phyloP scores from a whole-genome alignment of 2,113 vertebrate genomes.

The Tapirus terrestris region DNA sequence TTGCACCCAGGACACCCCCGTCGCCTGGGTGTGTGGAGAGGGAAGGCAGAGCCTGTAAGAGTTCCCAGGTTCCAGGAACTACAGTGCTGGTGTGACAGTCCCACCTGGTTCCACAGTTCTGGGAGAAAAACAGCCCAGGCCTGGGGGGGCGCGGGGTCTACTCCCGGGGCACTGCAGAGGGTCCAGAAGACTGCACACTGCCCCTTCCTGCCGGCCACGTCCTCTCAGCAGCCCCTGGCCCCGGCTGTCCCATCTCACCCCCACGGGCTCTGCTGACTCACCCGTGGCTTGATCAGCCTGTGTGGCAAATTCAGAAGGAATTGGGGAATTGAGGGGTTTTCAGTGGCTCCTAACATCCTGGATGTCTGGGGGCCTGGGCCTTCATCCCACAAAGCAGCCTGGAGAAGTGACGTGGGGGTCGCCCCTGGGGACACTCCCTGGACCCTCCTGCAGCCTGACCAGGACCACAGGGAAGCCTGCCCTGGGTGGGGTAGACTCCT shows the following conservation, averaged over 20 bases:
- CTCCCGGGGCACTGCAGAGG: neutral
- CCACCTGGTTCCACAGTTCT: neutral
- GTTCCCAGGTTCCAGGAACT: neutral
- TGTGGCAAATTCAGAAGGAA: neutral
- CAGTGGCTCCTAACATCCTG: neutral
- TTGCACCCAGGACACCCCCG: neutral
- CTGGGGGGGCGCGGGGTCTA: neutral
- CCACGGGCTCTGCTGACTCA: fast-evolving
- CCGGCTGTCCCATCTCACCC: too few species aligned
- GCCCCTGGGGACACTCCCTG: neutral
- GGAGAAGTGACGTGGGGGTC: neutral
- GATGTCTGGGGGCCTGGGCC: neutral
- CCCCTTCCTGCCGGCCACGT: neutral
- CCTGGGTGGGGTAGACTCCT: neutral
- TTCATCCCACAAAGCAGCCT: neutral
- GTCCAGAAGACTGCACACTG: neutral
- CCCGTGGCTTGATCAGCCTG: neutral
- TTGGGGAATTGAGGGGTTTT: neutral
- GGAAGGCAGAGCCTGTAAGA: neutral
- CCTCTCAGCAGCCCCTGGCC: neutral
- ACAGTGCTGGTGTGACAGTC: too few species aligned
- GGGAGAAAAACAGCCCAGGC: neutral
- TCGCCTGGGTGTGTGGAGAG: neutral
- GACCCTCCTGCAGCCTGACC: neutral
- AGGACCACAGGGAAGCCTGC: too few species aligned